phyloP scores from a whole-genome alignment of 2,113 vertebrate species.

The Callipepla californica region DNA sequence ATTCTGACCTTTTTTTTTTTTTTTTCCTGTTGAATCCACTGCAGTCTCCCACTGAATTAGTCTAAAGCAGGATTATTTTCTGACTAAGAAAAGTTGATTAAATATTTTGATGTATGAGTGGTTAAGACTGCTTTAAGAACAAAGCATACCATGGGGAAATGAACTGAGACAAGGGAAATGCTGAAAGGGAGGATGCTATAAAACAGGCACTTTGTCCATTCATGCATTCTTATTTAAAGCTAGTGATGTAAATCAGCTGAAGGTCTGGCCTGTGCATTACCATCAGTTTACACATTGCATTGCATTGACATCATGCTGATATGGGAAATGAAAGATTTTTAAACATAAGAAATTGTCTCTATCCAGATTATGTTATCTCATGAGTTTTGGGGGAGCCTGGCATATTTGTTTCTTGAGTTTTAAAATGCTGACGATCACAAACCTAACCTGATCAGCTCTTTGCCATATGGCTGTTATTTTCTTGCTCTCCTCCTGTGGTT shows the following conservation, averaged over 20 bases:
- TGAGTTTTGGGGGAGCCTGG: background rate
- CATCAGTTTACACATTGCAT: background rate
- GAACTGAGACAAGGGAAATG: constrained; percentile 48
- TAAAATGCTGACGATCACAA: background rate
- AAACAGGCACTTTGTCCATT: constrained; percentile 48
- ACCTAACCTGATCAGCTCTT: background rate
- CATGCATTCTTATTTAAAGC: constrained; percentile 50
- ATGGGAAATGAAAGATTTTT: background rate
- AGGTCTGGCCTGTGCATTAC: background rate
- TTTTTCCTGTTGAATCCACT: background rate
- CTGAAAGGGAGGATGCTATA: constrained; percentile 59
- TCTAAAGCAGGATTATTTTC: constrained; percentile 53
- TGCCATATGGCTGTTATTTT: background rate
- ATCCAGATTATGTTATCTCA: background rate
- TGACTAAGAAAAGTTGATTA: constrained; percentile 65
- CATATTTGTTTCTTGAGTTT: background rate
- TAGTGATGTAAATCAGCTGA: constrained; percentile 24
- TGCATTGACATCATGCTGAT: background rate
- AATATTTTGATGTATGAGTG: constrained; percentile 72
- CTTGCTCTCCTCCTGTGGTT: background rate
- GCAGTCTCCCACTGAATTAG: constrained; percentile 24
- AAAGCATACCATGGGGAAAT: constrained; percentile 62
- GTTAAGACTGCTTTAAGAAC: constrained; percentile 59
- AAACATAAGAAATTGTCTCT: background rate
- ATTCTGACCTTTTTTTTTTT: constrained; percentile 40